Conservation (phyloP, 2,113 vertebrate species). For the Sisor rabdophorus region DNA sequence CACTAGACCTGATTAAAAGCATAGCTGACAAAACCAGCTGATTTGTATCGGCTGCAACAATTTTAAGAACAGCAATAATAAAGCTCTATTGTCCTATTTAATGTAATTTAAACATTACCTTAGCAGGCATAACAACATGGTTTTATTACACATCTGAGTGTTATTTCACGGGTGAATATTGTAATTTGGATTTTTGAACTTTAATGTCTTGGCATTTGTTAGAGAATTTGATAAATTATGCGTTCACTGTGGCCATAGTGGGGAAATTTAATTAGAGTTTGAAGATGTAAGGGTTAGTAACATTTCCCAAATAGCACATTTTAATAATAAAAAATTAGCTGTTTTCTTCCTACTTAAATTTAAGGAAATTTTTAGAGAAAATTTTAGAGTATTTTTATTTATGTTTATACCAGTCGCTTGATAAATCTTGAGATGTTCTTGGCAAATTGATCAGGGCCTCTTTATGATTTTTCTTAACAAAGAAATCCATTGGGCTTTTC, state of each 20-base stretch:
- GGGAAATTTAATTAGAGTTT: conserved; percentile 20
- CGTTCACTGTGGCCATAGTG: not conserved
- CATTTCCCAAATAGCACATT: conserved; percentile 15
- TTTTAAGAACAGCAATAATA: not conserved
- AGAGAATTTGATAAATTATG: not conserved
- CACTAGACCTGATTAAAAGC: not conserved
- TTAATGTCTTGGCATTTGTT: conserved; percentile 11
- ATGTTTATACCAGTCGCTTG: not conserved
- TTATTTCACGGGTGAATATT: conserved; percentile 13
- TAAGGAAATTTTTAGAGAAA: not conserved
- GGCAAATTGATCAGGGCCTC: not conserved
- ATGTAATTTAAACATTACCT: not conserved
- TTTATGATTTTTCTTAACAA: conserved; percentile 1
- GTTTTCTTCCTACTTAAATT: not conserved
- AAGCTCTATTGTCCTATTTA: not conserved
- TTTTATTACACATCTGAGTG: not conserved
- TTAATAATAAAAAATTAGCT: conserved; percentile 4
- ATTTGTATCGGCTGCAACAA: not conserved
- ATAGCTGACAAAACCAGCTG: not conserved
- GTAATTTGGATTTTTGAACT: conserved; percentile 13
- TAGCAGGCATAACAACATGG: not conserved
- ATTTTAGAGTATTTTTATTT: not conserved
- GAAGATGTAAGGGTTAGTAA: conserved; percentile 1
- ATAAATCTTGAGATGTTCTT: conserved; percentile 9
- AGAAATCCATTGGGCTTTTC: not conserved